These are phyloP conservation scores for Amorpha juglandis DNA, from an alignment of 2,888 invertebrate species.

Conservation along the genomic window DNA sequence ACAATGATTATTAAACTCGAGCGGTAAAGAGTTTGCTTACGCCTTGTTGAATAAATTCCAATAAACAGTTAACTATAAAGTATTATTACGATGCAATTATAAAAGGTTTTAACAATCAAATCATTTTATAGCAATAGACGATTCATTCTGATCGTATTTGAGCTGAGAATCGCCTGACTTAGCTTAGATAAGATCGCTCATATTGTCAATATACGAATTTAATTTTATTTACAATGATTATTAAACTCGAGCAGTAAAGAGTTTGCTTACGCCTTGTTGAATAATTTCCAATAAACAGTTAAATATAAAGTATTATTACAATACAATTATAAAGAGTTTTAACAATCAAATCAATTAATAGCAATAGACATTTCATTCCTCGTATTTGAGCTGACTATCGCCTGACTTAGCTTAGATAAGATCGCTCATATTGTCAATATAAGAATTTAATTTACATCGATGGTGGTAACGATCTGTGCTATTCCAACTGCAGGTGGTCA, in stretches of 20 bases:
- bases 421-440: background rate
- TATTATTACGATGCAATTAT: no score
- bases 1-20: background rate
- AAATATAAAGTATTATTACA: background rate
- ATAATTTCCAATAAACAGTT: background rate
- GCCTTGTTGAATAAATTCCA: background rate
- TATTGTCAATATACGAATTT: background rate
- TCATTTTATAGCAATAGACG: background rate
- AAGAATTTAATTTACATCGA: background rate
- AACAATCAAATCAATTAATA: no score
- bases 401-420: background rate
- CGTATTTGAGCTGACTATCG: background rate
- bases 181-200: no score
- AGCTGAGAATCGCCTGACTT: background rate
- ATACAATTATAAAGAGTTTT: no score
- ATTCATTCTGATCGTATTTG: no score
- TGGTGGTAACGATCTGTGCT: constrained; percentile 4
- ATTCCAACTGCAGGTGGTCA: constrained; percentile 15
- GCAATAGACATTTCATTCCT: background rate
- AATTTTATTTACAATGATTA: background rate
- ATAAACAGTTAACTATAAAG: background rate
- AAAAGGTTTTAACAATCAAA: no score
- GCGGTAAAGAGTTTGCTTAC: background rate
- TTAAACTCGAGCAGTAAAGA: background rate
- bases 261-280: background rate